A percentile compares a stretch with the other conserved stretches of the same genome.
Evolutionary conservation across 2,797 vertebrate genomes (phyloP).

Genomic region (Platyrinchus mystaceus): DNA sequence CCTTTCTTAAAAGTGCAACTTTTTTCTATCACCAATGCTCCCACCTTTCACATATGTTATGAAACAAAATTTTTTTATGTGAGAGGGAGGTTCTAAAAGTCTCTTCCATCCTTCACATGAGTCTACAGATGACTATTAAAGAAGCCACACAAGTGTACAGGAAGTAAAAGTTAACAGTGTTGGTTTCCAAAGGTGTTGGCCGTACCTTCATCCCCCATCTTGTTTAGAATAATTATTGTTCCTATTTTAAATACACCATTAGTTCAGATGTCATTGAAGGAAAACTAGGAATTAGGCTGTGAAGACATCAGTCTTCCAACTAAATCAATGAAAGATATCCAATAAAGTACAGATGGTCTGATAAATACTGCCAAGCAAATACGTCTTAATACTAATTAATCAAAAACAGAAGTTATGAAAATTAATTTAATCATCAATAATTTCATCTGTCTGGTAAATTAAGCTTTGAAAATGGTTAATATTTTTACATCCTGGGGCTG

Average conservation of each 20-base stretch:
- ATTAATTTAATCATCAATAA: not conserved
- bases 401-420: constrained; percentile 3
- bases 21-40: not conserved
- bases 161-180: not conserved
- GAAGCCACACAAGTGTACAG: not conserved
- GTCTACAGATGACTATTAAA: not conserved
- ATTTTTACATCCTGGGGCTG: not conserved
- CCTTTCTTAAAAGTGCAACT: not conserved
- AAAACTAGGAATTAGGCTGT: not conserved
- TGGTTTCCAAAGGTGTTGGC: not conserved
- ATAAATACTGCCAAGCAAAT: not conserved
- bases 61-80: not conserved
- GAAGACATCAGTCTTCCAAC: not conserved
- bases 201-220: not conserved
- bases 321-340: not conserved
- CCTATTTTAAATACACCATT: not conserved
- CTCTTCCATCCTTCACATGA: not conserved
- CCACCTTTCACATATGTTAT: not conserved
- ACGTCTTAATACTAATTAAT: not conserved
- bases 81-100: not conserved
- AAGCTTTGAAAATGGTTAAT: not conserved
- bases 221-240: not conserved
- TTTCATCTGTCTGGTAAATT: not conserved
- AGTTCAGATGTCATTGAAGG: not conserved
- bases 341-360: not conserved